These are phyloP conservation scores for Drosophila tropicalis DNA, from an alignment of 1,140 invertebrate genomes.

Conservation along the genomic window DNA sequence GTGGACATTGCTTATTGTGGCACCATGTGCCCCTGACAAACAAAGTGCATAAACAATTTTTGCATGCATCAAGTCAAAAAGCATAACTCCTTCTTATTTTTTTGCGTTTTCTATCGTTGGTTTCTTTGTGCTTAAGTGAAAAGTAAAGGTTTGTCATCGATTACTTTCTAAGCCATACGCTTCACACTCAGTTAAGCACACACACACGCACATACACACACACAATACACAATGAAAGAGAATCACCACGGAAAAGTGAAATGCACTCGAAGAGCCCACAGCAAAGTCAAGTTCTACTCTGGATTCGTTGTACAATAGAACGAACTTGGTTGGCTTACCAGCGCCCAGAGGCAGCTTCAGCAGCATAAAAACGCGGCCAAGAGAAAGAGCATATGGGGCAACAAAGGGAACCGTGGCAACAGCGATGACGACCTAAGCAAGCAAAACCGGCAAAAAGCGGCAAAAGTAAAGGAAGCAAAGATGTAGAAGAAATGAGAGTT, in stretches of 20 bases:
- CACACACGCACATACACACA: neutral
- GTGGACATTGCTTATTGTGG: slow-evolving; percentile 21
- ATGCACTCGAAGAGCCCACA: slow-evolving; percentile 19
- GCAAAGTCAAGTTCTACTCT: slow-evolving; percentile 65
- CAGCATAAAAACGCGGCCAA: slow-evolving; percentile 33
- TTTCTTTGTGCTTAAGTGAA: slow-evolving; percentile 30
- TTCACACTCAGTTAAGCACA: slow-evolving; percentile 38
- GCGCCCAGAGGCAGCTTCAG: neutral
- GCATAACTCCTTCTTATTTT: slow-evolving; percentile 29
- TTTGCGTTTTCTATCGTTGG: neutral
- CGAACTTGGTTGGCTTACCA: slow-evolving; percentile 15
- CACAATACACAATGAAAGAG: slow-evolving; percentile 15
- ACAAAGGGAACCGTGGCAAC: slow-evolving; percentile 33
- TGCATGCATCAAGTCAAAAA: slow-evolving; percentile 17
- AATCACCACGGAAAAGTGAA: slow-evolving; percentile 44
- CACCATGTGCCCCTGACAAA: slow-evolving; percentile 29
- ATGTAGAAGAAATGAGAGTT: slow-evolving; percentile 20
- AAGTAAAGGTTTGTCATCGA: slow-evolving; percentile 40
- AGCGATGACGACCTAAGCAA: slow-evolving; percentile 1
- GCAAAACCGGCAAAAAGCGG: slow-evolving; percentile 27
- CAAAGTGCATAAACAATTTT: slow-evolving; percentile 40
- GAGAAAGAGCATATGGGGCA: slow-evolving; percentile 15
- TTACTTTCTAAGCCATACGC: slow-evolving; percentile 30
- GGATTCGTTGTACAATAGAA: slow-evolving; percentile 57
- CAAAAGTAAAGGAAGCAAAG: slow-evolving; percentile 8